Evolutionary conservation across 2,113 vertebrate genomes (phyloP).

Genomic region (Malaclemys terrapin): DNA sequence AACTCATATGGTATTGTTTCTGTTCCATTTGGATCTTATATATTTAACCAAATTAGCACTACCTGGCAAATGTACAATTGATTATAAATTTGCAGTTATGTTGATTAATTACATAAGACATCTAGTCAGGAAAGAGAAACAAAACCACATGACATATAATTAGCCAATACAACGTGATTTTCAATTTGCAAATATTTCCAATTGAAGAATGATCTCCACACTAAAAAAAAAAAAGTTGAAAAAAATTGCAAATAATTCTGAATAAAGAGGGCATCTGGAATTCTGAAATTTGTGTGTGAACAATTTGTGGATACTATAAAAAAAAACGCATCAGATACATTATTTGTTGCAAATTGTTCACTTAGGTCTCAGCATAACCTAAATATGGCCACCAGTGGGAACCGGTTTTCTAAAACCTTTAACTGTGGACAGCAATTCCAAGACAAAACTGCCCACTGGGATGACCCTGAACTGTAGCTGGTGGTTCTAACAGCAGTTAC

Average conservation of each 20-base stretch:
- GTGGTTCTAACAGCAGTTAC: not conserved
- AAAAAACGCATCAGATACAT: not conserved
- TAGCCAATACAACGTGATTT: not conserved
- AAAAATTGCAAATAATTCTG: rapidly evolving
- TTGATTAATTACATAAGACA: not conserved
- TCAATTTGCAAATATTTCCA: rapidly evolving
- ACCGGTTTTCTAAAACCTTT: not conserved
- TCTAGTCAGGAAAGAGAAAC: not conserved
- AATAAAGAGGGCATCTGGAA: not conserved
- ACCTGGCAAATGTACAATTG: not conserved
- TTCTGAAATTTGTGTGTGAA: not conserved
- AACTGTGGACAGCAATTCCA: not conserved
- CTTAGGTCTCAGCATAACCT: not conserved
- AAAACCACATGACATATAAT: rapidly evolving
- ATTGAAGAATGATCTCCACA: not conserved
- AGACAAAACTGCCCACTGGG: not conserved
- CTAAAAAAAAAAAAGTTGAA: not conserved
- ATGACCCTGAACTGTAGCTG: not conserved
- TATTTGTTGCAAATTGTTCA: not conserved
- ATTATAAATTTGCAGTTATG: slow-evolving; percentile 1
- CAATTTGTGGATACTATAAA: not conserved
- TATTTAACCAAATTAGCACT: not conserved
- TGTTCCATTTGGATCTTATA: not conserved
- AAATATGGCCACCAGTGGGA: not conserved
- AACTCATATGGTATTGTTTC: not conserved